Evolutionary conservation across 2,797 vertebrate genomes (phyloP), one percentile per base, ranked within the genome.

Genomic region (Phataginus tetradactyla): DNA sequence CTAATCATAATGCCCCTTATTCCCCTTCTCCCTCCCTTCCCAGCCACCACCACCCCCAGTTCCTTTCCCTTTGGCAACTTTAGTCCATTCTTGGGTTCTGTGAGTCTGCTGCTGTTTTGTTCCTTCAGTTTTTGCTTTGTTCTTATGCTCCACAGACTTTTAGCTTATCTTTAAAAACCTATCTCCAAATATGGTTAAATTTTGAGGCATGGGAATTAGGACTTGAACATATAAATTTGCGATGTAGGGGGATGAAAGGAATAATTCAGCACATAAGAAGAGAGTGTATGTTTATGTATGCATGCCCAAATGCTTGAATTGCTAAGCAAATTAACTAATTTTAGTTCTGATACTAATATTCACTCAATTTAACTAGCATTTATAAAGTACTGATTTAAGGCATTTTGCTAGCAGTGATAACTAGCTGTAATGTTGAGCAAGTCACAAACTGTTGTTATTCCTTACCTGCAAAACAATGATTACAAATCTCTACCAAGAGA

Each of bases 341-440:
- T 93, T 81, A 90, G 14, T 86, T 95, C 42, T 55, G 27, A 23
- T 86, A 39, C 51, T 81, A 80, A 83, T 72, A 49, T 86, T 86
- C 34, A 81, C 57, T 90, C 39, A 77, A 8, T 75, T 42, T 90
- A 77, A 71, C 42, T 32, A 84, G 34, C 13, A 57, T 92, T 84
- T 77, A 72, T 59, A 29, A 87, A 90, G 12, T 78, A 72, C 27
- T 75, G 59, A 85, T 45, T 75, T 71, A 21, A 37, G 42, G 15
- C 45, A 55, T 95, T 81, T 72, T 91, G 53, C 68, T 78, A 3
- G 21, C 37, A 87, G 12, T 75, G 27, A 11, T 51, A 29, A 29
- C 7, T 71, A 49, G 15, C 75, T 75, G 0, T 17, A 68, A 85
- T 77, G 17, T 68, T 74, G 14, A 91, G 6, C 42, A 75, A 42